phyloP scores from a whole-genome alignment of 2,797 vertebrate species.

The Bufotes viridis region DNA sequence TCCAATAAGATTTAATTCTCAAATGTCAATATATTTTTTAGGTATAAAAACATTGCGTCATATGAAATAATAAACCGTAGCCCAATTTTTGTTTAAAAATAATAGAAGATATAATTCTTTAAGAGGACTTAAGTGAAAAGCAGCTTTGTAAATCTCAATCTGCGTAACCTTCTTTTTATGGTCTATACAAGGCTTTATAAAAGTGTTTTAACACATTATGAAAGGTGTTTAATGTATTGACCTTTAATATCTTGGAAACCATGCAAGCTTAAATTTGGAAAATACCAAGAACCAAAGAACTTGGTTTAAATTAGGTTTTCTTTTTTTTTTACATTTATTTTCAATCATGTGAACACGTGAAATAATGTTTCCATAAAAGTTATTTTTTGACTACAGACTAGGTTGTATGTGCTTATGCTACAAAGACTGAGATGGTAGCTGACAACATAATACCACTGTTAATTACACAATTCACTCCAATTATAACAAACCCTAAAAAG shows the following conservation, averaged over 20 bases:
- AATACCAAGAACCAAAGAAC: constrained; percentile 52
- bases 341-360: constrained; percentile 41
- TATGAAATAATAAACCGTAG: constrained; percentile 24
- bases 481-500: constrained; percentile 18
- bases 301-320: constrained; percentile 52
- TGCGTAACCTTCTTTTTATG: constrained; percentile 51
- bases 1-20: not conserved
- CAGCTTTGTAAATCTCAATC: constrained; percentile 56
- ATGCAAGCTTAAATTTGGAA: constrained; percentile 60
- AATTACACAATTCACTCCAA: constrained; percentile 35
- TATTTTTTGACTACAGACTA: constrained; percentile 34
- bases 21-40: constrained; percentile 6
- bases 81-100: constrained; percentile 39
- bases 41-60: constrained; percentile 20
- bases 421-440: constrained; percentile 36
- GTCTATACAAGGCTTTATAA: constrained; percentile 54
- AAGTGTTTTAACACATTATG: constrained; percentile 61
- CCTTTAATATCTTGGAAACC: constrained; percentile 61
- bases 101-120: constrained; percentile 49
- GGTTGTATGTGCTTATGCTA: constrained; percentile 30
- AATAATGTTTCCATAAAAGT: constrained; percentile 54
- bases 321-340: constrained; percentile 51
- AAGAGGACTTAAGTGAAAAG: constrained; percentile 57
- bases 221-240: constrained; percentile 63
- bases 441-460: constrained; percentile 36